Evolutionary conservation across 92 coral and sea anemone species (phyloP).

Genomic region (Phenganax marumi): DNA sequence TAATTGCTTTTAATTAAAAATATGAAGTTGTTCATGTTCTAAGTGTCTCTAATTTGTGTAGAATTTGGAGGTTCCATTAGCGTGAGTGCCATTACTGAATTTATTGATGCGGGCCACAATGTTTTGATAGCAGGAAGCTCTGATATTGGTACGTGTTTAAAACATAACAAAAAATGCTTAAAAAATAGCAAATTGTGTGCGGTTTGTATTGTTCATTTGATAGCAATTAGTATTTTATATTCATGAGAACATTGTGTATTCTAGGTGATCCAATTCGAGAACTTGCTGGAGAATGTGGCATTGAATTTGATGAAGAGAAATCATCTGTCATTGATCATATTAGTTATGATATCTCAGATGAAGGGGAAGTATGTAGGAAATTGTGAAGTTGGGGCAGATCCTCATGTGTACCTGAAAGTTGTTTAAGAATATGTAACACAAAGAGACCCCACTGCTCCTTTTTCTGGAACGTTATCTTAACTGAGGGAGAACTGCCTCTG

Average conservation of each 20-base stretch:
- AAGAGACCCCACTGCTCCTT: too few relatives aligned
- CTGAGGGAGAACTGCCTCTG: too few relatives aligned
- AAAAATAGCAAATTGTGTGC: not conserved
- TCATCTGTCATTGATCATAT: slow-evolving; percentile 97
- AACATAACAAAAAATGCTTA: too few relatives aligned
- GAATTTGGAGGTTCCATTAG: slow-evolving; percentile 96
- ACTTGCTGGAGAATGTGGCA: slow-evolving; percentile 96
- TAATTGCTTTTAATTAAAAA: not conserved
- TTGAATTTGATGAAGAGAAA: slow-evolving; percentile 98
- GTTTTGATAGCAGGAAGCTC: slow-evolving; percentile 89
- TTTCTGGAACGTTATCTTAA: too few relatives aligned
- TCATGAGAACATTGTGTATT: not conserved
- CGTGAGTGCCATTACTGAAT: slow-evolving; percentile 91
- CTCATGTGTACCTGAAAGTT: not conserved
- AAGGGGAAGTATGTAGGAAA: slow-evolving; percentile 65
- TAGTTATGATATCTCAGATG: slow-evolving; percentile 87
- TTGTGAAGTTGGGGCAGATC: not conserved
- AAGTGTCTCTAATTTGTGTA: slow-evolving; percentile 24
- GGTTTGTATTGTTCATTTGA: not conserved
- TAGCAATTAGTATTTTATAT: not conserved
- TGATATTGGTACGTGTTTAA: slow-evolving; percentile 71
- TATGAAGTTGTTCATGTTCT: not conserved
- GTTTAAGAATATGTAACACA: too few relatives aligned
- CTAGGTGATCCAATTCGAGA: slow-evolving; percentile 97
- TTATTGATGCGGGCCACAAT: slow-evolving; percentile 98